phyloP scores from a whole-genome alignment of 2,113 vertebrate genomes.

The Abramis brama region DNA sequence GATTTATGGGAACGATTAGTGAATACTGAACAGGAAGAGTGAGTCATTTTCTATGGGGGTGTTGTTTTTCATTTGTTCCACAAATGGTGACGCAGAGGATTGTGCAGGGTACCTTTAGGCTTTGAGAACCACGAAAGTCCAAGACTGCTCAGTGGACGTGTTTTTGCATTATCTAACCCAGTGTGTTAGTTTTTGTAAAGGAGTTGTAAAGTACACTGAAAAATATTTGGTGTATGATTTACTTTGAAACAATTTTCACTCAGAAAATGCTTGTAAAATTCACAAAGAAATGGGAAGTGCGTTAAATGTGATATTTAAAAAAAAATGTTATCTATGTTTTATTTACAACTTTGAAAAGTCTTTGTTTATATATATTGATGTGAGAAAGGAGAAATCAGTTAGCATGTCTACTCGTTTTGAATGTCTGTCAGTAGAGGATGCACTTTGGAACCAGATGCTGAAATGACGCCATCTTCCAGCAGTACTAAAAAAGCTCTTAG shows the following conservation, averaged over 20 bases:
- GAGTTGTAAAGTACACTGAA: neutral
- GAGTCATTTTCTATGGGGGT: neutral
- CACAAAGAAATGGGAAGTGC: neutral
- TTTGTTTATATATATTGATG: neutral
- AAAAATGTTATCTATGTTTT: neutral
- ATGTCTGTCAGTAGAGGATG: neutral
- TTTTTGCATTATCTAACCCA: neutral
- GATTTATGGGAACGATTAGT: neutral
- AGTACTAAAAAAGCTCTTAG: neutral
- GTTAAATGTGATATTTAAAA: neutral
- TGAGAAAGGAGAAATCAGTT: neutral
- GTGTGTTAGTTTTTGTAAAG: neutral
- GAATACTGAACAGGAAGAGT: conserved; percentile 19
- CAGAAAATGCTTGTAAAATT: neutral
- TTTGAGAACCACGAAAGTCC: neutral
- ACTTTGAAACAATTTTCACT: neutral
- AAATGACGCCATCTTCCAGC: neutral
- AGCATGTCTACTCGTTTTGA: neutral
- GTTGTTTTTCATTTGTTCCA: neutral
- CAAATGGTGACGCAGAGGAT: conserved; percentile 1
- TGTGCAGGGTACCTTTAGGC: neutral
- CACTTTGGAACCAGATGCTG: neutral
- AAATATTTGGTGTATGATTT: neutral
- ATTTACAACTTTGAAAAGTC: neutral
- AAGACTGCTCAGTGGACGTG: neutral